A percentile compares a stretch with the other conserved stretches of the same genome.
Evolutionary conservation across 2,888 invertebrate species (phyloP).

Genomic region (Timema cristinae): DNA sequence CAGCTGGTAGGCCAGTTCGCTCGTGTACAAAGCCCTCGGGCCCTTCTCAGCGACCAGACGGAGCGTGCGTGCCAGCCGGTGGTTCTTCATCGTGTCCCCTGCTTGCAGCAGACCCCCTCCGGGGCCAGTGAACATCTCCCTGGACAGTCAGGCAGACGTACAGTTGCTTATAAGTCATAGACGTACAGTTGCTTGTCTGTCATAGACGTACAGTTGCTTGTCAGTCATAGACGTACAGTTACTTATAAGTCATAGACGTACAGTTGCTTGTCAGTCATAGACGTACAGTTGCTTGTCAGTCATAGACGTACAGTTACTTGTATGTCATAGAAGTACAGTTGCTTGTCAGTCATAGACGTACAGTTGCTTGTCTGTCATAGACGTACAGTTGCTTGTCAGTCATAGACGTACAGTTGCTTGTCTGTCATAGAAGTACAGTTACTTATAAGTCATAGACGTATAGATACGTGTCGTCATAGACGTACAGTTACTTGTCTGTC

Average conservation of each 20-base stretch:
- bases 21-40: slow-evolving; percentile 46
- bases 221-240: background rate
- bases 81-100: slow-evolving; percentile 40
- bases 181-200: too few relatives aligned
- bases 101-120: slow-evolving; percentile 37
- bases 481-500: too few relatives aligned
- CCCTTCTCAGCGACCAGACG: slow-evolving; percentile 43
- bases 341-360: background rate
- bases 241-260: background rate
- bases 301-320: background rate
- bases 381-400: background rate
- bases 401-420: background rate
- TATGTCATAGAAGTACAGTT: background rate
- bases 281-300: background rate
- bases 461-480: too few relatives aligned
- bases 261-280: background rate
- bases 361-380: too few relatives aligned
- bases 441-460: background rate
- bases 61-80: slow-evolving; percentile 44
- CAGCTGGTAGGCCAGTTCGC: slow-evolving; percentile 39
- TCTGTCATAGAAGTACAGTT: background rate
- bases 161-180: background rate
- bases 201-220: background rate
- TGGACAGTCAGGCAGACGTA: background rate
- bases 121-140: slow-evolving; percentile 35